A percentile compares a stretch with the other conserved stretches of the same genome.
These are phyloP conservation scores for Bovichtus variegatus DNA, from an alignment of 2,797 vertebrate species.

Conservation along the genomic window DNA sequence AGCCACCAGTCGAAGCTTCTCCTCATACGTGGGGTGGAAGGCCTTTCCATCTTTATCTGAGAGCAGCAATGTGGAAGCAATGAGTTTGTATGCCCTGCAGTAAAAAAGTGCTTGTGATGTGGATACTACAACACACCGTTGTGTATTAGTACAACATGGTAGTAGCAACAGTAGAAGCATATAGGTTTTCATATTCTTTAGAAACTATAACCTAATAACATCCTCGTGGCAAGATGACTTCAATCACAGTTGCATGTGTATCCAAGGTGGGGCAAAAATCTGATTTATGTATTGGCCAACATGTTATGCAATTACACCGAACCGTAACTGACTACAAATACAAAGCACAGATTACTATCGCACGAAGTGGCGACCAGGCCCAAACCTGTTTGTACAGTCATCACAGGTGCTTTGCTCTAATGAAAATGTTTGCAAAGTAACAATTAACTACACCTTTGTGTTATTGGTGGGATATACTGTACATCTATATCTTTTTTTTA, in stretches of 20 bases:
- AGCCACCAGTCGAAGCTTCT: conserved; percentile 96
- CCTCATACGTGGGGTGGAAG: conserved; percentile 98
- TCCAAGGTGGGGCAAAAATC: background rate
- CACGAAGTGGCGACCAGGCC: background rate
- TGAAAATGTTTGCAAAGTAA: conserved; percentile 10
- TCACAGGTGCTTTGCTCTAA: background rate
- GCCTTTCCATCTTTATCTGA: conserved; percentile 99
- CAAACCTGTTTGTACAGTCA: conserved; percentile 60
- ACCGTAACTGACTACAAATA: conserved; percentile 17
- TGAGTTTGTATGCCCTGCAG: background rate
- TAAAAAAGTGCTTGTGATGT: background rate
- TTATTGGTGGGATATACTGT: background rate
- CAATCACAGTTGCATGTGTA: background rate
- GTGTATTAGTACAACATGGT: background rate
- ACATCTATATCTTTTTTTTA: background rate
- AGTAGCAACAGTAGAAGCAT: background rate
- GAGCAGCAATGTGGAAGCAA: conserved; percentile 22
- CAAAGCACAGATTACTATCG: conserved; percentile 28
- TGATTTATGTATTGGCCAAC: background rate
- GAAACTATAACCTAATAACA: background rate
- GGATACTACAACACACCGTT: background rate
- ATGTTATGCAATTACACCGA: conserved; percentile 21
- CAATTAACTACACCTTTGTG: background rate
- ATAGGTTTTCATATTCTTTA: background rate
- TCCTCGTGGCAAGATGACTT: background rate